Evolutionary conservation across 2,888 invertebrate genomes (phyloP).

Genomic region (Hyppa rectilinea): DNA sequence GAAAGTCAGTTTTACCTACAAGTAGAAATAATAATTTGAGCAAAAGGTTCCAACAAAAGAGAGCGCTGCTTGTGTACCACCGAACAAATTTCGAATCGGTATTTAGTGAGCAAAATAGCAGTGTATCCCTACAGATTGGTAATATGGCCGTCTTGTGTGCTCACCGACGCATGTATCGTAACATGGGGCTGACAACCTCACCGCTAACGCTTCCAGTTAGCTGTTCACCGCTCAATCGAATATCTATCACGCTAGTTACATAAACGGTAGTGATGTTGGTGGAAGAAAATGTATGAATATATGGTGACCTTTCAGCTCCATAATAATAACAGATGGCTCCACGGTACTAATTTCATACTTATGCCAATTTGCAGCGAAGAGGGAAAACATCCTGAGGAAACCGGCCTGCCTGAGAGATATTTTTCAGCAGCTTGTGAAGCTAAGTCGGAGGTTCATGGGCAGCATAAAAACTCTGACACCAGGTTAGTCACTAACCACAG

Average conservation of each 20-base stretch:
- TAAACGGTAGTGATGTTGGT: background rate
- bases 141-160: constrained; percentile 11
- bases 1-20: background rate
- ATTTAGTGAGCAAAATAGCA: constrained; percentile 17
- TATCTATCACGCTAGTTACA: constrained; percentile 1
- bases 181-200: constrained; percentile 45
- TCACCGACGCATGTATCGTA: constrained; percentile 5
- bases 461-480: too few relatives aligned
- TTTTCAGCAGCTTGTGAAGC: too few relatives aligned
- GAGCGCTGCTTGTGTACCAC: background rate
- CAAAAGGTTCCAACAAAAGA: background rate
- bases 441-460: too few relatives aligned
- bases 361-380: too few relatives aligned
- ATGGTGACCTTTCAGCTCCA: too few relatives aligned
- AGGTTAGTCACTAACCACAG: too few relatives aligned
- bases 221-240: constrained; percentile 19
- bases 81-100: background rate
- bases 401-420: too few relatives aligned
- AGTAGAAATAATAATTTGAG: background rate
- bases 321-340: too few relatives aligned
- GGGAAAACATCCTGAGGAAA: too few relatives aligned
- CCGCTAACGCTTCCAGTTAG: constrained; percentile 2
- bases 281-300: background rate
- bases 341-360: too few relatives aligned
- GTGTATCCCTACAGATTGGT: constrained; percentile 18